Conservation (phyloP, 1,140 invertebrate genomes). For the Antheraea mylitta region DNA sequence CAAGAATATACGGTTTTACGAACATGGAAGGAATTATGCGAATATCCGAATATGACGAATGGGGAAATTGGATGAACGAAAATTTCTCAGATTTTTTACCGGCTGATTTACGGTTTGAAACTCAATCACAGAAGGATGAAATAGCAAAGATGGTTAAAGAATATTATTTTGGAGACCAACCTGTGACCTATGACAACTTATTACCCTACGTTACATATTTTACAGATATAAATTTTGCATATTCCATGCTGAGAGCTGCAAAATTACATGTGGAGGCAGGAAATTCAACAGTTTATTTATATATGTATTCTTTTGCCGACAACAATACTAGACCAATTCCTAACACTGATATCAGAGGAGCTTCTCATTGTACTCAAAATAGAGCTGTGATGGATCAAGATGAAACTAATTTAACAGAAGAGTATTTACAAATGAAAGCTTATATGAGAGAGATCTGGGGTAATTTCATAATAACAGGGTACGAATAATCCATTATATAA, state of each 20-base stretch:
- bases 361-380: constrained; percentile 31
- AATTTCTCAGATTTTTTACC: constrained; percentile 45
- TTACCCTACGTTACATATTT: constrained; percentile 36
- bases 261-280: constrained; percentile 34
- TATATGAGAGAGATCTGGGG: constrained; percentile 24
- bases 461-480: constrained; percentile 30
- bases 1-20: constrained; percentile 47
- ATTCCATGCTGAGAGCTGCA: constrained; percentile 30
- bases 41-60: constrained; percentile 28
- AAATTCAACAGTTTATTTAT: constrained; percentile 40
- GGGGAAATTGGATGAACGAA: constrained; percentile 41
- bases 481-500: constrained; percentile 1
- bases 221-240: constrained; percentile 37
- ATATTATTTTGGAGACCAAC: constrained; percentile 41
- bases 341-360: constrained; percentile 30
- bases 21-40: constrained; percentile 49
- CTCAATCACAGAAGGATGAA: constrained; percentile 28
- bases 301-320: constrained; percentile 40
- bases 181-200: constrained; percentile 16
- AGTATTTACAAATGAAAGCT: constrained; percentile 21
- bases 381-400: constrained; percentile 20
- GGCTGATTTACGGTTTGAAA: constrained; percentile 39
- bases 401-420: constrained; percentile 14
- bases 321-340: constrained; percentile 23
- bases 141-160: constrained; percentile 35